Evolutionary conservation across 2,113 vertebrate species (phyloP), one percentile per base, ranked within the genome.

Genomic region (Prochilodus magdalenae): DNA sequence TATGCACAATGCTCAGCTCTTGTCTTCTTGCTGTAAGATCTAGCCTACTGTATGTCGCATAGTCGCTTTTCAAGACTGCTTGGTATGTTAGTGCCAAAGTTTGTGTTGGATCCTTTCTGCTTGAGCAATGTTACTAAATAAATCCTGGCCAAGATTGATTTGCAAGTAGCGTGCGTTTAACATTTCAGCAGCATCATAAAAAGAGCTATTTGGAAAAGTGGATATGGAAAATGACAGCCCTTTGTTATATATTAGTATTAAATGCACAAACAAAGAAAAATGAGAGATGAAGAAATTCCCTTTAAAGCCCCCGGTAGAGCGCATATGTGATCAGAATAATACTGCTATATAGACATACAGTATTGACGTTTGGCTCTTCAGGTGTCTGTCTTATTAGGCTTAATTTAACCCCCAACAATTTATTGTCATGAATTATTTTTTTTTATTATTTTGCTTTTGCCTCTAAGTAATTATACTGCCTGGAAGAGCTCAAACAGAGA

Each of bases 261-360:
- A 80, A 49, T 40, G 76, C 73, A 70, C 53, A 26, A 79, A 62
- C 55, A 79, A 77, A 85, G 63, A 69, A 51, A 55, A 29, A n/a
- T n/a, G n/a, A n/a, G n/a, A n/a, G 15, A 78, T 40, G n/a, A 83
- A 82, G 77, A 84, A 79, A 83, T 82, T 90, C 86, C 87, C 88
- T 91, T 91, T 90, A 90, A 90, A 86, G 83, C 59, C 87, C 70
- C 53, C 72, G 81, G 80, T 62, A 72, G 82, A 77, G 69, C 82
- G 75, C 24, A 85, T 70, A 75, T 24, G 49, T 15, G 30, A 63
- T 36, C 33, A 33, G 29, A 49, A 79, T 83, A 81, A 75, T 36
- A 59, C 80, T 84, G 29, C 40, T 84, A n/a, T 71, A 53, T 69
- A 51, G 57, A n/a, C 36, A n/a, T n/a, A n/a, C n/a, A n/a, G n/a